Evolutionary conservation across 2,797 vertebrate species (phyloP), one percentile per base, ranked within the genome.

Genomic region (Coregonus ussuriensis): DNA sequence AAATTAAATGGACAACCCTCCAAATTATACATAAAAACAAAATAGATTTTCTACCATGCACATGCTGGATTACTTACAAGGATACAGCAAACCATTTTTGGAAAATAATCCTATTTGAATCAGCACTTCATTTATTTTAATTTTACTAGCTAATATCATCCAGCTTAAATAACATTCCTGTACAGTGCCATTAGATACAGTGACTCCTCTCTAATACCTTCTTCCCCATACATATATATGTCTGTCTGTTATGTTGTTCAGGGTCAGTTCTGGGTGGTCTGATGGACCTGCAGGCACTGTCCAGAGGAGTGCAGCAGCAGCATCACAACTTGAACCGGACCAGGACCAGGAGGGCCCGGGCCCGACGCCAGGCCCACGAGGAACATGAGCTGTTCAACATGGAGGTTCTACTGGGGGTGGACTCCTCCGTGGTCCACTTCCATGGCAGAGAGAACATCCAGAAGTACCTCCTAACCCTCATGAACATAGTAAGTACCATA

Each of bases 401-500:
- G 2, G 96, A 99, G 90, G 97, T 99, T n/a, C 89, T 99, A 56
- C 91, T 99, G 72, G 97, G 97, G 0, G 97, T 98, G 14, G 97
- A 98, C 67, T 97, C 97, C 89, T 98, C 97, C 0, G 96, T 99
- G 78, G 95, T 98, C 71, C 95, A 96, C 13, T 99, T 99, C 89
- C 97, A 99, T 0, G 96, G 97, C 47, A 94, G 95, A 82, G 97
- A 99, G 70, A 94, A 98, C 0, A 96, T 99, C 75, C 96, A 98
- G 93, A 97, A 97, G 79, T 99, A 98, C 85, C 94, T 99, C 41
- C 94, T 99, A 80, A 99, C 98, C 0, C 91, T 99, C 83, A 97
- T 99, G 96, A 98, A 99, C 77, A 98, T 99, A 41, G 98, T 99
- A 91, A 94, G 97, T 93, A 25, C 6, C n/a, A n/a, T n/a, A n/a